A percentile compares a stretch with the other conserved stretches of the same genome.
These are phyloP conservation scores for Sphaerophoria taeniata DNA, from an alignment of 2,888 invertebrate species.

Conservation along the genomic window DNA sequence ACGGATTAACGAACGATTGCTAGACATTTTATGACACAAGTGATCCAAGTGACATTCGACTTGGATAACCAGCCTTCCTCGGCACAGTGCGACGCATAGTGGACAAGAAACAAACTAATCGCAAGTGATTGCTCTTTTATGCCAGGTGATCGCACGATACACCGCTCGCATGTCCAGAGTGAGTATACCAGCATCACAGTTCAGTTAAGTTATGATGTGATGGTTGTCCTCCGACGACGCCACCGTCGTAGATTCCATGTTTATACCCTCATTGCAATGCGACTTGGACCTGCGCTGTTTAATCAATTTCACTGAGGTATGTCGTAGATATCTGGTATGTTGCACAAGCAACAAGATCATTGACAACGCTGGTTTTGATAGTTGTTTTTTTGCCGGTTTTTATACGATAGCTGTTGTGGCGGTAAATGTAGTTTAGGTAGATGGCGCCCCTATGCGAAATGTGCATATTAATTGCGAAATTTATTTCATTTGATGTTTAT, in stretches of 20 bases:
- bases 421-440: conserved; percentile 22
- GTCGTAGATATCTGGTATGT: too few relatives aligned
- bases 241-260: too few relatives aligned
- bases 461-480: conserved; percentile 66
- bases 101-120: conserved; percentile 61
- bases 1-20: conserved; percentile 68
- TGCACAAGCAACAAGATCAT: conserved; percentile 66
- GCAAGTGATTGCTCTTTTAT: conserved; percentile 72
- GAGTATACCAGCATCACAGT: conserved; percentile 28
- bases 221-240: too few relatives aligned
- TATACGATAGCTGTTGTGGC: conserved; percentile 10
- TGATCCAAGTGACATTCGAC: conserved; percentile 61
- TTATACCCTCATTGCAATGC: conserved; percentile 52
- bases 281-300: conserved; percentile 67
- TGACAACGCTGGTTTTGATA: conserved; percentile 51
- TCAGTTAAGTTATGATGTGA: too few relatives aligned
- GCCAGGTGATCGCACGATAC: conserved; percentile 66
- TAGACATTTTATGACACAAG: conserved; percentile 70
- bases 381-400: not conserved
- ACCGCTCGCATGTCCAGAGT: conserved; percentile 62
- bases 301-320: conserved; percentile 50
- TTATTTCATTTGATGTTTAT: conserved; percentile 29
- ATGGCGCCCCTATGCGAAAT: conserved; percentile 61
- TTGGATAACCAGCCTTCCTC: conserved; percentile 58
- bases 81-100: not conserved